These are phyloP conservation scores for Helostoma temminkii DNA, from an alignment of 2,797 vertebrate species.

Conservation along the genomic window DNA sequence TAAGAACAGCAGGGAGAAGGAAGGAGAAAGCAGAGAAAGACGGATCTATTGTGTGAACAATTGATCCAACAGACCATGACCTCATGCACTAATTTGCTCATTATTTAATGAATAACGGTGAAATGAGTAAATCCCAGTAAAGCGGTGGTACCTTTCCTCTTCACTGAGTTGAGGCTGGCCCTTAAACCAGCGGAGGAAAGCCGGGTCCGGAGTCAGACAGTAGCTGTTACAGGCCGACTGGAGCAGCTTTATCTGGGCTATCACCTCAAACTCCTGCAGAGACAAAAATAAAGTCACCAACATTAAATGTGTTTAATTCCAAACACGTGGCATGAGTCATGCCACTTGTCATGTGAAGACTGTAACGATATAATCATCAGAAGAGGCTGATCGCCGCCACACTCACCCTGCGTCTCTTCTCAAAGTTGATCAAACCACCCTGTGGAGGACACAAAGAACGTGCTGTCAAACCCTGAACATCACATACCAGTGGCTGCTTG, in stretches of 20 bases:
- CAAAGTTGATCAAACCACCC: constrained; percentile 96
- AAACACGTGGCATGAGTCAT: background rate
- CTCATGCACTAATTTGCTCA: constrained; percentile 46
- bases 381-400: constrained; percentile 11
- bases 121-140: constrained; percentile 9
- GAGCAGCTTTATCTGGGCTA: constrained; percentile 95
- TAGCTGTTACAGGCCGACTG: constrained; percentile 97
- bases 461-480: constrained; percentile 62
- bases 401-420: constrained; percentile 94
- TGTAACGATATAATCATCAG: background rate
- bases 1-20: constrained; percentile 33
- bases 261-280: constrained; percentile 94
- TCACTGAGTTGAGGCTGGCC: constrained; percentile 88
- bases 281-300: background rate
- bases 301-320: background rate
- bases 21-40: constrained; percentile 40
- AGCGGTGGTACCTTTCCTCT: constrained; percentile 88
- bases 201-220: constrained; percentile 86
- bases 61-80: constrained; percentile 56
- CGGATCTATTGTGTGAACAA: constrained; percentile 64
- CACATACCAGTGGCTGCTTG: constrained; percentile 57
- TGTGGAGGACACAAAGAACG: constrained; percentile 79
- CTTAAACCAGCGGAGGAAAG: constrained; percentile 93
- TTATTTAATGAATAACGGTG: constrained; percentile 46
- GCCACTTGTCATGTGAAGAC: background rate